Evolutionary conservation across 2,113 vertebrate species (phyloP), one percentile per base, ranked within the genome.

Genomic region (Columba janthina): DNA sequence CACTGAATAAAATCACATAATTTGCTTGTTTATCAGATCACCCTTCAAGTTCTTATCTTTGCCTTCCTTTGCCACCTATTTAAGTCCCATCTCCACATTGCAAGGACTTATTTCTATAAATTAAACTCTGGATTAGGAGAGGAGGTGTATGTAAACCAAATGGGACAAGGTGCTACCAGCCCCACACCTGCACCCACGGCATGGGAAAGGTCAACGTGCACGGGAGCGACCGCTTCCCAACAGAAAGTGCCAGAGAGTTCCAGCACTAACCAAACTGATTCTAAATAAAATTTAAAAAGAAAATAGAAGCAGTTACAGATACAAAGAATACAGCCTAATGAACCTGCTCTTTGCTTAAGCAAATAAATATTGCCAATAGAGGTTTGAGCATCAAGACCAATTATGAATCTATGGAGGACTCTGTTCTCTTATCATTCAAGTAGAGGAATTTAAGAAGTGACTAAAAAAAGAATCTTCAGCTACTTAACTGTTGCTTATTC

Each of bases 201-300:
- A 61, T 0, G 0, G 48, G n/a, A 21, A 32, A 42, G 56, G 18
- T 19, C 46, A 61, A 50, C 12, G 38, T 2, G 21, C 40, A 34
- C 0, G 11, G 25, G 11, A 62, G 46, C 1, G 8, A 44, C 3
- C 1, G 1, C 11, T 17, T 22, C 21, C 14, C 18, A 20, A 19
- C 17, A 19, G 28, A 20, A 25, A 54, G 25, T 12, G 25, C 44
- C 50, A 24, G 28, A 58, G 10, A 60, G 36, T 21, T 46, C 29
- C 61, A 61, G 48, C n/a, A 20, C 29, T 26, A 15, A 12, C 29
- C 50, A 69, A 34, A 34, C 9, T 14, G 24, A 51, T 36, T 58
- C 32, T 36, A 11, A 38, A 20, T 8, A 44, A n/a, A 36, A 64
- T 36, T 8, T 20, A 25, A n/a, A n/a, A 32, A 25, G 22, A n/a